Base-by-base conservation (phyloP, 2,797 vertebrate species). In the Pterois miles region DNA sequence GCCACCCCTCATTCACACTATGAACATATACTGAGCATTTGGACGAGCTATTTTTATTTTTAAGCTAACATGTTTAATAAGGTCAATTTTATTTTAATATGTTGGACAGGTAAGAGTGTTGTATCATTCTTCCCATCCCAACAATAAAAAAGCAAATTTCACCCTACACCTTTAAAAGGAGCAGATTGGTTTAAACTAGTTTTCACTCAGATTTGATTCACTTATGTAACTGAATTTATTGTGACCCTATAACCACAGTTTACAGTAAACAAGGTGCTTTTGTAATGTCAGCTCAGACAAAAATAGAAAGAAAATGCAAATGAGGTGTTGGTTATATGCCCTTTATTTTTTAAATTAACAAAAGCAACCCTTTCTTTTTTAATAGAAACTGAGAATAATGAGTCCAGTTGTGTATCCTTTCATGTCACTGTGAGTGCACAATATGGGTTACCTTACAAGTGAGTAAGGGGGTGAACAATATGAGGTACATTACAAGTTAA, bases 241-340 rank as follows among this genome's bases (percentile, higher is more conserved):
- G 1, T 20, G 34, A 48, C 9, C 5, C 22, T 5, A 29, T 58
- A 5, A 27, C 23, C 16, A 22, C 18, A 50, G 7, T 40, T 65
- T 38, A 25, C 7, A 34, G 36, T 5, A 36, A 60, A 69, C 34
- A 48, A 50, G 27, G 14, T 31, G 50, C 31, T 65, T 62, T 65
- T 58, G 13, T 74, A 36, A 38, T 59, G 43, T 59, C n/a, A 69
- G 50, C 63, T 80, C 27, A 62, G 59, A 40, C 11, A n/a, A 50
- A 43, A 65, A 73, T 31, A 25, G 33, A 6, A 6, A 9, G 25
- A 50, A 73, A 56, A 79, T 79, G 23, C 65, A 73, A 82, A 86
- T 74, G 10, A 57, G 46, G 18, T 29, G 31, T 34, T 71, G 20
- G 34, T 53, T 36, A 46, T 62, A 9, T 43, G 2, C 18, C 11